These are phyloP conservation scores for Pyrocoelia pectoralis DNA, from an alignment of 2,888 invertebrate genomes.

Conservation along the genomic window DNA sequence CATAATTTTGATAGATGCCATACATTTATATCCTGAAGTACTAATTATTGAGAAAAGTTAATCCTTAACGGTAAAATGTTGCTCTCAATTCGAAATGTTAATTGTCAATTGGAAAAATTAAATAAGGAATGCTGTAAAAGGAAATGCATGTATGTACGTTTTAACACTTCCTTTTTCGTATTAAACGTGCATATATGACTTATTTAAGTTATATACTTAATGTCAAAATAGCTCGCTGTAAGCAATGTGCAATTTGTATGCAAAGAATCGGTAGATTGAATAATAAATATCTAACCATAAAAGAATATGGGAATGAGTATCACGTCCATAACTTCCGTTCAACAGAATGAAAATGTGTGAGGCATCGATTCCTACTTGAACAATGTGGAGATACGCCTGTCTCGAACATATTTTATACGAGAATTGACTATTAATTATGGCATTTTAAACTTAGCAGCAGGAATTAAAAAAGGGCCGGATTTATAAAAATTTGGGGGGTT, in stretches of 20 bases:
- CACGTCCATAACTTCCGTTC: constrained; percentile 58
- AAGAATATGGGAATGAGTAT: constrained; percentile 51
- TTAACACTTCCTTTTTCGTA: neutral
- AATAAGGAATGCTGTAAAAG: neutral
- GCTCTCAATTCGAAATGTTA: too few relatives aligned
- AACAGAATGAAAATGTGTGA: constrained; percentile 56
- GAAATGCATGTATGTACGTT: neutral
- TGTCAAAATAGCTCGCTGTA: constrained; percentile 4
- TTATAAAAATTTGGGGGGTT: neutral
- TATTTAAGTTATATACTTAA: neutral
- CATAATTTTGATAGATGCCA: too few relatives aligned
- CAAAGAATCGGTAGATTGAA: constrained; percentile 47
- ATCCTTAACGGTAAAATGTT: too few relatives aligned
- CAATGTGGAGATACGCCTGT: constrained; percentile 45
- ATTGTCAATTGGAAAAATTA: too few relatives aligned
- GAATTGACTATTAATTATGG: constrained; percentile 39
- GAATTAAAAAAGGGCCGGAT: neutral
- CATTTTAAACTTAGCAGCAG: constrained; percentile 1
- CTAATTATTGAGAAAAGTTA: too few relatives aligned
- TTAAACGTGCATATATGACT: neutral
- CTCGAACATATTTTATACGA: constrained; percentile 29
- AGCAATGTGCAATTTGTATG: constrained; percentile 51
- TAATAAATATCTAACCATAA: constrained; percentile 54
- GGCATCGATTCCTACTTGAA: constrained; percentile 55
- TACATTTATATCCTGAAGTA: too few relatives aligned